phyloP scores from a whole-genome alignment of 2,113 vertebrate species.

The Odontophorus gujanensis region DNA sequence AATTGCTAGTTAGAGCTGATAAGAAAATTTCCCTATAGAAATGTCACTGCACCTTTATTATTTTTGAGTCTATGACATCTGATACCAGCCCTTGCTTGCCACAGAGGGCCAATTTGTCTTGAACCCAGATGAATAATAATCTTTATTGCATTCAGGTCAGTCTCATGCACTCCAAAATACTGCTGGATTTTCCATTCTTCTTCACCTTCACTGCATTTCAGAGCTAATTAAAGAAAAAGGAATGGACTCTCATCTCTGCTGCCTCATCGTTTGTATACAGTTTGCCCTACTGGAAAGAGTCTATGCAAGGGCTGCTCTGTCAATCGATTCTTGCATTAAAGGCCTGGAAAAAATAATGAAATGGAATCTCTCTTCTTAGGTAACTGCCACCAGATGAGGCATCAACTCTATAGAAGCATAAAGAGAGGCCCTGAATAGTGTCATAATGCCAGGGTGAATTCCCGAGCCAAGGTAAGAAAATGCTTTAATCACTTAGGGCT shows the following conservation, averaged over 20 bases:
- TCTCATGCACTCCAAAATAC: neutral
- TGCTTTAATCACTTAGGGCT: neutral
- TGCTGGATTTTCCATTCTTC: neutral
- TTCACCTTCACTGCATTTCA: conserved; percentile 14
- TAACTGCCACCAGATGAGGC: neutral
- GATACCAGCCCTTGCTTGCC: neutral
- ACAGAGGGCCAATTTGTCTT: neutral
- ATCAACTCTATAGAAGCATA: neutral
- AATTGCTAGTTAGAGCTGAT: neutral
- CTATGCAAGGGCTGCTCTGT: neutral
- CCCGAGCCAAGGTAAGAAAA: neutral
- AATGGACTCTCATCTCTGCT: neutral
- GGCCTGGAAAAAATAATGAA: neutral
- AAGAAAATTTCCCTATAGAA: neutral
- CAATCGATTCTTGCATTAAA: neutral
- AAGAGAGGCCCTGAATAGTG: neutral
- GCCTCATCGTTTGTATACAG: neutral
- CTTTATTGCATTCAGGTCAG: neutral
- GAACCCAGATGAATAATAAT: neutral
- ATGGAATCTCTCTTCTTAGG: neutral
- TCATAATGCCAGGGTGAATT: neutral
- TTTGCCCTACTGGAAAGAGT: neutral
- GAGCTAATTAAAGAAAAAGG: neutral
- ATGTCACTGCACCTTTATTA: neutral
- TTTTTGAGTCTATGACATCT: neutral